A percentile compares a stretch with the other conserved stretches of the same genome.
Evolutionary conservation across 2,113 vertebrate species (phyloP).

Genomic region (Rhynchomys soricoides): DNA sequence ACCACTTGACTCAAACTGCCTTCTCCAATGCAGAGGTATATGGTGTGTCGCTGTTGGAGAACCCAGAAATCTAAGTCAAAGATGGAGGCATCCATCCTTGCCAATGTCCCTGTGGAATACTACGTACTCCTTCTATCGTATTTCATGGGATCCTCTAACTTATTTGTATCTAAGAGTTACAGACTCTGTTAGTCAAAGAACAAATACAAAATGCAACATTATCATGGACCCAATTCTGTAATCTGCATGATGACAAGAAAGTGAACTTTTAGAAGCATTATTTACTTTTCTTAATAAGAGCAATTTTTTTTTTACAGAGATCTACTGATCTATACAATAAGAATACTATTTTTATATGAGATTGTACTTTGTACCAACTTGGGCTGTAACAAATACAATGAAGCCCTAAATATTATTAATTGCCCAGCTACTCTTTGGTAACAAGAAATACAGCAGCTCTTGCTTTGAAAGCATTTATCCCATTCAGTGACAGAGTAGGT

Average conservation of each 20-base stretch:
- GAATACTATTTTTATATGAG: not conserved
- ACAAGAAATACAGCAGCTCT: not conserved
- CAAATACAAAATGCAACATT: not conserved
- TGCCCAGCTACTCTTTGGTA: not conserved
- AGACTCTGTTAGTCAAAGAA: not conserved
- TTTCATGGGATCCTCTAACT: not conserved
- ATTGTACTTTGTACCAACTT: not conserved
- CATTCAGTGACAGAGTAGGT: not conserved
- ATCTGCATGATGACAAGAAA: not conserved
- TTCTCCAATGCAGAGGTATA: not conserved
- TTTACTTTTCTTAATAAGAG: not conserved
- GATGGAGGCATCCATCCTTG: not conserved
- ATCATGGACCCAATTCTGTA: not conserved
- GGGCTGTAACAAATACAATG: not conserved
- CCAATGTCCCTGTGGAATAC: too few relatives aligned
- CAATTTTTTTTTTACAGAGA: not conserved
- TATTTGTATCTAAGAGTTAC: not conserved
- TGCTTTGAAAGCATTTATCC: not conserved
- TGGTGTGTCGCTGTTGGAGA: not conserved
- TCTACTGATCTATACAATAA: not conserved
- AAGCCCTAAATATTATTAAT: not conserved
- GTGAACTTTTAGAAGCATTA: constrained; percentile 1
- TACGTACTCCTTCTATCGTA: not conserved
- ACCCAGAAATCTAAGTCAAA: not conserved
- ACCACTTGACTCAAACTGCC: not conserved